Conservation (phyloP, 2,888 invertebrate genomes). For the Chrysolina haemoptera region DNA sequence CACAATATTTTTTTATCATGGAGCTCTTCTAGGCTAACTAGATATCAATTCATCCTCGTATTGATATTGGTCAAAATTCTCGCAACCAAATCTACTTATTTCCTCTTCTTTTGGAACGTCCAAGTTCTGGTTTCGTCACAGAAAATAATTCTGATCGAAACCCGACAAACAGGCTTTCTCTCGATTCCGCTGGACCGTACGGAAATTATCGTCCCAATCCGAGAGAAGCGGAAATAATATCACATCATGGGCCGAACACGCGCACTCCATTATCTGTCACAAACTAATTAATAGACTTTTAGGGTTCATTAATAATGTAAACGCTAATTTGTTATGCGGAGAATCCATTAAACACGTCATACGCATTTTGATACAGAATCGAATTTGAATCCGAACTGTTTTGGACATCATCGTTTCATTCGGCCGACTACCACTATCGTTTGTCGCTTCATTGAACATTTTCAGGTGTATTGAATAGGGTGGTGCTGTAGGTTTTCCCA, state of each 20-base stretch:
- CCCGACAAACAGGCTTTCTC: neutral
- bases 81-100: neutral
- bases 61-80: too few species aligned
- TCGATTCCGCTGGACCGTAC: neutral
- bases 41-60: too few species aligned
- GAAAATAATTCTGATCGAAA: neutral
- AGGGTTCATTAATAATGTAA: slow-evolving; percentile 52
- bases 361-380: slow-evolving; percentile 49
- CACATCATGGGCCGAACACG: slow-evolving; percentile 9
- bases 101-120: neutral
- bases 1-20: too few species aligned
- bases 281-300: slow-evolving; percentile 53
- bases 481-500: too few species aligned
- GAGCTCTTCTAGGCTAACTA: too few species aligned
- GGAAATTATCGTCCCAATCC: neutral
- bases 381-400: slow-evolving; percentile 38
- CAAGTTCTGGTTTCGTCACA: neutral
- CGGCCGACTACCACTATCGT: too few species aligned
- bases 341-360: slow-evolving; percentile 52
- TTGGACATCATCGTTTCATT: slow-evolving; percentile 9
- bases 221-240: neutral
- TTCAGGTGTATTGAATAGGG: too few species aligned
- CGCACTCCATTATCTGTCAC: slow-evolving; percentile 49
- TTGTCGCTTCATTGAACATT: too few species aligned
- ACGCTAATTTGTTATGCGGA: slow-evolving; percentile 51